Evolutionary conservation across 2,888 invertebrate genomes (phyloP).

Genomic region (Lamellibrachia satsuma): DNA sequence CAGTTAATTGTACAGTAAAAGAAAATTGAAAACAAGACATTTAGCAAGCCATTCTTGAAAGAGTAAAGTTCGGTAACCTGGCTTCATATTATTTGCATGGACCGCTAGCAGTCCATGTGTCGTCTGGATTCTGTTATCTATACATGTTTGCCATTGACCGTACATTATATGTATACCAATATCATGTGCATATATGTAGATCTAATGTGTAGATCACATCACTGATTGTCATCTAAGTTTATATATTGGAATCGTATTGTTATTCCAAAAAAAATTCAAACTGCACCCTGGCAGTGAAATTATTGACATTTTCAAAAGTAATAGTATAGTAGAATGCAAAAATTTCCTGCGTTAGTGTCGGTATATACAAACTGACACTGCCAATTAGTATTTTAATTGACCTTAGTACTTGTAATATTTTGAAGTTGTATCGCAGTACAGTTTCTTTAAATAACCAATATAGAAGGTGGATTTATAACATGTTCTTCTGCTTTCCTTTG

Average conservation of each 20-base stretch:
- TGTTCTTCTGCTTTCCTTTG: background rate
- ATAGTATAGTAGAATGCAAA: background rate
- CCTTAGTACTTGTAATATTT: background rate
- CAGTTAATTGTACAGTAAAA: too few relatives aligned
- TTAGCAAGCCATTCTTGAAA: too few relatives aligned
- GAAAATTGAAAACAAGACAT: too few relatives aligned
- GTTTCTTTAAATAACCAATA: background rate
- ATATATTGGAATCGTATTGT: background rate
- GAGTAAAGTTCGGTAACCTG: too few relatives aligned
- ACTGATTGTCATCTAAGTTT: background rate
- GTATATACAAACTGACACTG: background rate
- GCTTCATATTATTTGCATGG: too few relatives aligned
- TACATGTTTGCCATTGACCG: conserved; percentile 17
- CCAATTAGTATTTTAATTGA: background rate
- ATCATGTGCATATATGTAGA: background rate
- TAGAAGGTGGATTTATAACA: background rate
- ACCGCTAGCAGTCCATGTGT: background rate
- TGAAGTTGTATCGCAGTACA: background rate
- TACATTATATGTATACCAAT: background rate
- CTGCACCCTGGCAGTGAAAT: background rate
- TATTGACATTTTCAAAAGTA: background rate
- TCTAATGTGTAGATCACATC: background rate
- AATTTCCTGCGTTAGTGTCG: background rate
- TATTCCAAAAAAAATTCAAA: background rate
- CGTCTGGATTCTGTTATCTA: background rate